These are phyloP conservation scores for Sebastes nivosus DNA, from an alignment of 2,797 vertebrate species.

Conservation along the genomic window DNA sequence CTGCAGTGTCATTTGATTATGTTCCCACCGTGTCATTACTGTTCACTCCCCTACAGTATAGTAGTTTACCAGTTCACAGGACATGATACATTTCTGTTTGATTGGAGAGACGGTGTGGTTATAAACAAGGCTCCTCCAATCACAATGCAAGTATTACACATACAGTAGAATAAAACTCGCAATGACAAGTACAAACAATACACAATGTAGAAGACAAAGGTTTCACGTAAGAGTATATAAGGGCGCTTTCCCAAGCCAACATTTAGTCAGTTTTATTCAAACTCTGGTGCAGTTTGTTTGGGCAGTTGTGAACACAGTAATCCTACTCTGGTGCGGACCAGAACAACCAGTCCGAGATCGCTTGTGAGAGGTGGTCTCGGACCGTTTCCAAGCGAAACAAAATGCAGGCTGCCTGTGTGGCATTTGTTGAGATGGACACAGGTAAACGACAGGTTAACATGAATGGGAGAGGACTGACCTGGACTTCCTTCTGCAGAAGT, in stretches of 20 bases:
- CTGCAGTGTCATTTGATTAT: not conserved
- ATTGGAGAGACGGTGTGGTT: not conserved
- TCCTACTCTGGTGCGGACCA: no score
- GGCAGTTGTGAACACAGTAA: no score
- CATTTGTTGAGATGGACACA: no score
- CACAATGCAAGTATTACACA: not conserved
- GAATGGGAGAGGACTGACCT: no score
- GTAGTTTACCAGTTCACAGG: not conserved
- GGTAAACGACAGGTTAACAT: no score
- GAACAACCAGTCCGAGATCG: accelerated
- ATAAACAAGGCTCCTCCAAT: not conserved
- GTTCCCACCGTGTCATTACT: not conserved
- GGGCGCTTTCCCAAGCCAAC: no score
- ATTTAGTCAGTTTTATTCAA: no score
- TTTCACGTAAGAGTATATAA: not conserved
- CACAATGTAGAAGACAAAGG: not conserved
- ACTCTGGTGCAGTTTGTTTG: no score
- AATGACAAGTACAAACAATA: not conserved
- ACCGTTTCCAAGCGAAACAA: no score
- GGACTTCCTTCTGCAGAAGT: no score
- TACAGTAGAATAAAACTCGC: not conserved
- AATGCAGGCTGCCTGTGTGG: no score
- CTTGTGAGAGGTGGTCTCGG: no score
- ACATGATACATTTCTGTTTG: not conserved
- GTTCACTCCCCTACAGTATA: not conserved